phyloP scores from a whole-genome alignment of 2,113 vertebrate species.

The Pollachius pollachius region DNA sequence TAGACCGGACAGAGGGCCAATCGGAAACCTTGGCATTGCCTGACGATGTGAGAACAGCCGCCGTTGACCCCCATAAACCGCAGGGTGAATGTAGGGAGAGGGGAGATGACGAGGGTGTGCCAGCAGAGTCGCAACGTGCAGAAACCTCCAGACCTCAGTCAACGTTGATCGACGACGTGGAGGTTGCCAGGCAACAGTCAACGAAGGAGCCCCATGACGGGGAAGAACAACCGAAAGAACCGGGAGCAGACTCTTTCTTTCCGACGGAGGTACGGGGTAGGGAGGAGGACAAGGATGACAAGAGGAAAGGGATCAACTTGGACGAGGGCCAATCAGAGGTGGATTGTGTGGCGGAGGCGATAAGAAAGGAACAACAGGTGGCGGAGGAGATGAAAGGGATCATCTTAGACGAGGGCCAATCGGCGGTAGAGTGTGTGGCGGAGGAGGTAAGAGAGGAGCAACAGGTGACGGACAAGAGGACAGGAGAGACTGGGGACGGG shows the following conservation, averaged over 20 bases:
- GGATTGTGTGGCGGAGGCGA: not conserved
- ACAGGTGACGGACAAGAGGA: conserved; percentile 3
- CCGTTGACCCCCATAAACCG: conserved; percentile 38
- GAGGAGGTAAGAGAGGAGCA: conserved; percentile 15
- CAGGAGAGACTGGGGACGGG: not conserved
- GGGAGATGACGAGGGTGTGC: not conserved
- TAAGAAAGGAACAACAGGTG: conserved; percentile 18
- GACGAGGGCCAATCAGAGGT: not conserved
- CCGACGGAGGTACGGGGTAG: not conserved
- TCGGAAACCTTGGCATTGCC: conserved; percentile 23
- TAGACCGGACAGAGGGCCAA: conserved; percentile 8
- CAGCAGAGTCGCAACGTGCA: not conserved
- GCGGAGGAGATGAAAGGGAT: not conserved
- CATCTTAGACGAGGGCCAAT: too few relatives aligned
- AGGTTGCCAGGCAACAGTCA: conserved; percentile 13
- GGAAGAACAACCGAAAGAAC: not conserved
- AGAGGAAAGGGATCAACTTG: too few relatives aligned
- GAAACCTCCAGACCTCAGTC: not conserved
- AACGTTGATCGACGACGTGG: fast-evolving
- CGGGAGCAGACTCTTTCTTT: not conserved
- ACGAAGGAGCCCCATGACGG: conserved; percentile 7
- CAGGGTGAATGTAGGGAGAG: conserved; percentile 19
- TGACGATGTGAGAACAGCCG: conserved; percentile 8
- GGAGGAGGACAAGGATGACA: not conserved
- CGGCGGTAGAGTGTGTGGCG: not conserved